phyloP scores from a whole-genome alignment of 2,113 vertebrate species.

The Polypterus senegalus region DNA sequence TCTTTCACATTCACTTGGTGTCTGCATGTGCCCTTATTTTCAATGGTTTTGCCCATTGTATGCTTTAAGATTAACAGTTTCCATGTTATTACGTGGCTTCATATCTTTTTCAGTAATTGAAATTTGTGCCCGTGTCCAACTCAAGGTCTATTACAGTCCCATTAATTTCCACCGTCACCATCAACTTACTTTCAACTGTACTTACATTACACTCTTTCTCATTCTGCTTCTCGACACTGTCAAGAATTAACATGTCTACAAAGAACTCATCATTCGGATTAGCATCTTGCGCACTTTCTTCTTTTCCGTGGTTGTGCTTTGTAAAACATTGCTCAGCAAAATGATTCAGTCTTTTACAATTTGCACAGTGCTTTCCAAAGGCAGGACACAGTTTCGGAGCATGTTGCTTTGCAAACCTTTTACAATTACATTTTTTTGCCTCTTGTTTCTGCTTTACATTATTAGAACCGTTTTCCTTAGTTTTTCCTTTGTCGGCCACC shows the following conservation, averaged over 20 bases:
- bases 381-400: neutral
- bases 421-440: neutral
- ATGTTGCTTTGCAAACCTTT: neutral
- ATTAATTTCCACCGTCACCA: neutral
- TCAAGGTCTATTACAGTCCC: too few relatives aligned
- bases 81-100: too few relatives aligned
- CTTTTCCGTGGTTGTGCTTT: neutral
- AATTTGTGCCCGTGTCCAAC: too few relatives aligned
- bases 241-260: neutral
- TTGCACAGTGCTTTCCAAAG: neutral
- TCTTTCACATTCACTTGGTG: neutral
- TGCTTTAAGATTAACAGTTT: neutral
- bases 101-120: too few relatives aligned
- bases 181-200: neutral
- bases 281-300: neutral
- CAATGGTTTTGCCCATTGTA: neutral
- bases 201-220: neutral
- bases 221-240: too few relatives aligned
- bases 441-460: neutral
- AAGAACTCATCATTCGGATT: neutral
- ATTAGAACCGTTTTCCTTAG: neutral
- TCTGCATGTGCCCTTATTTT: neutral
- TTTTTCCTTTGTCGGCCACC: too few relatives aligned
- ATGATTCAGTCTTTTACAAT: neutral
- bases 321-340: too few relatives aligned